These are phyloP conservation scores for Antedon mediterranea DNA, from an alignment of 53 echinoderm and acorn worm genomes.

Conservation along the genomic window DNA sequence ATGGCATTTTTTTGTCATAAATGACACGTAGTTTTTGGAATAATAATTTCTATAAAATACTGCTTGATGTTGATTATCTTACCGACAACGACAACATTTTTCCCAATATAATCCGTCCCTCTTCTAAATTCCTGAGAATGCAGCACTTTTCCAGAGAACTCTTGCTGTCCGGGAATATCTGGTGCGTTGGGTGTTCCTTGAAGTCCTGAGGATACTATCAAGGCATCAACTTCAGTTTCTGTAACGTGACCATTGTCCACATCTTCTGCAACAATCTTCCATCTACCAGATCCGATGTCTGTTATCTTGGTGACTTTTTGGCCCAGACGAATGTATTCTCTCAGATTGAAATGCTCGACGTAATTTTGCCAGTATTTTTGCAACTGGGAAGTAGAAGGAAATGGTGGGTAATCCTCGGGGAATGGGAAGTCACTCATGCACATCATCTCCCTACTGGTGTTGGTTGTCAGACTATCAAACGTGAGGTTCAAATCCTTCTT, in stretches of 20 bases:
- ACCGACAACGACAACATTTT: slow-evolving; percentile 74
- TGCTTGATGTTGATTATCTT: background rate
- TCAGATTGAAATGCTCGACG: slow-evolving; percentile 44
- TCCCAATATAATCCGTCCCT: slow-evolving; percentile 37
- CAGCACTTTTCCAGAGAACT: slow-evolving; percentile 42
- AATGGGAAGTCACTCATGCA: slow-evolving; percentile 69
- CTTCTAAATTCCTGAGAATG: slow-evolving; percentile 63
- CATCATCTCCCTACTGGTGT: slow-evolving; percentile 81
- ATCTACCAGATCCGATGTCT: slow-evolving; percentile 22
- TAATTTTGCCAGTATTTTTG: slow-evolving; percentile 41
- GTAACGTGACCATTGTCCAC: slow-evolving; percentile 10
- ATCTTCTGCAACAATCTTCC: background rate
- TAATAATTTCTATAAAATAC: too few relatives aligned
- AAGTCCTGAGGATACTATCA: slow-evolving; percentile 57
- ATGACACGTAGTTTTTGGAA: too few relatives aligned
- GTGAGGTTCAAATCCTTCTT: background rate
- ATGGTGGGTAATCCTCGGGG: slow-evolving; percentile 48
- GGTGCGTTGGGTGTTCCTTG: slow-evolving; percentile 28
- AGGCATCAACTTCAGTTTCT: slow-evolving; percentile 40
- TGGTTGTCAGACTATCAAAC: slow-evolving; percentile 24
- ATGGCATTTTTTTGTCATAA: too few relatives aligned
- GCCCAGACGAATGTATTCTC: slow-evolving; percentile 46
- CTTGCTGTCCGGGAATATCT: slow-evolving; percentile 38
- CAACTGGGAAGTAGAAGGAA: slow-evolving; percentile 20
- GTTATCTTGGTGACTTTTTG: slow-evolving; percentile 41